These are phyloP conservation scores for Subanguina moxae DNA, from an alignment of 1,140 invertebrate species.

Conservation along the genomic window DNA sequence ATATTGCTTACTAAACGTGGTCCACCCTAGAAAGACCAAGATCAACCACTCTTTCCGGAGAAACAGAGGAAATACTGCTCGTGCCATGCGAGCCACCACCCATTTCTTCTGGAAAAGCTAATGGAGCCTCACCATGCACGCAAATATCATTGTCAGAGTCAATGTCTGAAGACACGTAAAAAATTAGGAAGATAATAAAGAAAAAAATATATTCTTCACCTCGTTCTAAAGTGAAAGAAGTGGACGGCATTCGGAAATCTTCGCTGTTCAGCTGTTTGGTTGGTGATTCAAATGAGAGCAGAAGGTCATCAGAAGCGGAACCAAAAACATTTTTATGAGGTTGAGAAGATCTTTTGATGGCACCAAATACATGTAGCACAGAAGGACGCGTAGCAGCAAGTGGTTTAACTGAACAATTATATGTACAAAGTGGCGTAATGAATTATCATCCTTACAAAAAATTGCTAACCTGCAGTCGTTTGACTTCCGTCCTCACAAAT, in stretches of 20 bases:
- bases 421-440: no score
- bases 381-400: not conserved
- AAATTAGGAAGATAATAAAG: no score
- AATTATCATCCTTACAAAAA: no score
- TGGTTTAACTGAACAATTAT: not conserved
- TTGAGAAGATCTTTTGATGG: not conserved
- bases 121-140: constrained; percentile 31
- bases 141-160: constrained; percentile 11
- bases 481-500: no score
- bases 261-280: no score
- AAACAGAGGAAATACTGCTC: constrained; percentile 24
- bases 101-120: constrained; percentile 44
- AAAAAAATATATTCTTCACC: constrained; percentile 18
- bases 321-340: no score
- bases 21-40: not conserved
- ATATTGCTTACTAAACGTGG: no score
- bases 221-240: not conserved
- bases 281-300: no score
- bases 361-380: not conserved
- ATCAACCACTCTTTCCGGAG: constrained; percentile 21
- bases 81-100: constrained; percentile 26
- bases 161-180: constrained; percentile 29
- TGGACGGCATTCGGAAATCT: not conserved
- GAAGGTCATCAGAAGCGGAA: no score
- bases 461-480: no score